A percentile compares a stretch with the other conserved stretches of the same genome.
Conservation (phyloP, 2,888 invertebrate species). For the Pollenia griseotomentosa region DNA sequence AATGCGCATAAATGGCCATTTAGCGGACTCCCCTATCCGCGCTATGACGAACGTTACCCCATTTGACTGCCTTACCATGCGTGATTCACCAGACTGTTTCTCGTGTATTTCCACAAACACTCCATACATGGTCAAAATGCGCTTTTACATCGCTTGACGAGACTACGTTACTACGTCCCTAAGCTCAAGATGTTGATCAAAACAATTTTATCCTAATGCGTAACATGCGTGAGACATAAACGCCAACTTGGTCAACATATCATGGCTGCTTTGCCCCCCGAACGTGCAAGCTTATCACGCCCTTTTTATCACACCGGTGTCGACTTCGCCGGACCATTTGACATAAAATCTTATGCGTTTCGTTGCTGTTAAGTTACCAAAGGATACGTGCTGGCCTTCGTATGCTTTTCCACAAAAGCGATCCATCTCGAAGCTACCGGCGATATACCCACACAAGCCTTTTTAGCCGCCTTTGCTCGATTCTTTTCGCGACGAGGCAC, state of each 20-base stretch:
- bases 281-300: not conserved
- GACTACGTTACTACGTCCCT: not conserved
- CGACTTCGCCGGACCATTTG: constrained; percentile 15
- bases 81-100: not conserved
- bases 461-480: no score
- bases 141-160: not conserved
- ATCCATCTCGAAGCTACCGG: no score
- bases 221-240: no score
- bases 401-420: constrained; percentile 38
- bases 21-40: not conserved
- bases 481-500: no score
- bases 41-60: not conserved
- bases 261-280: constrained; percentile 7
- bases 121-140: constrained; percentile 22
- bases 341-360: constrained; percentile 1
- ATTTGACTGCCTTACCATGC: not conserved
- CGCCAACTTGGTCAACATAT: not conserved
- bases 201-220: not conserved
- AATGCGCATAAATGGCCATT: not conserved
- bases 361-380: constrained; percentile 11
- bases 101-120: not conserved
- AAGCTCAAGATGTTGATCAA: constrained; percentile 5
- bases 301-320: constrained; percentile 1
- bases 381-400: constrained; percentile 13
- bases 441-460: no score